Base-by-base conservation (phyloP, 2,888 invertebrate species). In the Eurytoma californica region DNA sequence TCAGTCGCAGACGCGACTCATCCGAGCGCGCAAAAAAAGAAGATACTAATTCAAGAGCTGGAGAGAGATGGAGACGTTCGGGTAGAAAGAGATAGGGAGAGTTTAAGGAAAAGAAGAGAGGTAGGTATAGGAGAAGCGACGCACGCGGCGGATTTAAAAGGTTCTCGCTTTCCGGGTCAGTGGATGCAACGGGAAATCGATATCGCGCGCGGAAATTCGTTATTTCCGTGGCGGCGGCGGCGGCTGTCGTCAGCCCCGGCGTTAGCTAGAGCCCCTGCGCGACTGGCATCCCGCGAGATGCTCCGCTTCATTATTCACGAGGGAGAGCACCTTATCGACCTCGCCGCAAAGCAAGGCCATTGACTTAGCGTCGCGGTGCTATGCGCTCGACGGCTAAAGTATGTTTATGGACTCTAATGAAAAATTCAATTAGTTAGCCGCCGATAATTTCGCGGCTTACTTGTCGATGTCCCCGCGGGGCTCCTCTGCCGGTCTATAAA, bases 291-390 rank as follows among this genome's bases (percentile, higher is more conserved):
- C 84, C 84, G 85, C 83, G 83, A 85, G 85, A 85, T 86, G 84
- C 69, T 82, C 61, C 16, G 55, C 81, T 86, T 80, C 83, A 85
- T 86, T 87, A 86, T 87, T 87, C 82, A 86, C 83, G 74, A 78
- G 70, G 30, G 24, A 2, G 3, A 55, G 14, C 39, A 78, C 82
- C 75, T 84, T 84, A 86, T 86, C 83, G 87, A 87, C 83, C 82
- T 78, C 81, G 82, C 18, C 5, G 3, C 5, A 13, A 24, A 2
- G 49, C 73, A 83, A 69, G 82, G 69, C 86, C 73, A 66, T 57
- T 53, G 20, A 30, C 65, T 39, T 39, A 14, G 63, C 12, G 9
- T 30, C n/a, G 16, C 39, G 28, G 83, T 85, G 85, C 80, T 82
- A 77, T 69, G 70, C 55, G 68, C 69, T 58, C 30, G 53, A 58